Evolutionary conservation across 2,888 invertebrate species (phyloP).

Genomic region (Ennomos fuscantarius): DNA sequence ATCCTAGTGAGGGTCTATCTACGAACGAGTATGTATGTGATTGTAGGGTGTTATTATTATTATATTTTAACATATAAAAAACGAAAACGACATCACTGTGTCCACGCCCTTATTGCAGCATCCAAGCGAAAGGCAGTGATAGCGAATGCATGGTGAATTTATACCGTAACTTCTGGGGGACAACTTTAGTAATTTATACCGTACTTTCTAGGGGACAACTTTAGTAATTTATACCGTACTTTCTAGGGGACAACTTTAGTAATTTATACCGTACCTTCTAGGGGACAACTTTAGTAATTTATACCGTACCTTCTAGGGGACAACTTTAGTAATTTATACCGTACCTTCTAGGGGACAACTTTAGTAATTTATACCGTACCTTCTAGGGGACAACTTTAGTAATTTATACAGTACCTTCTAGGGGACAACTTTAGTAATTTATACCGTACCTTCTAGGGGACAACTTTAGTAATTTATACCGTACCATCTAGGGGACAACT

Average conservation of each 20-base stretch:
- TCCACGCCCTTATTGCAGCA: conserved; percentile 16
- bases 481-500: no score
- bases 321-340: conserved; percentile 2
- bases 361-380: conserved; percentile 20
- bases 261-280: no score
- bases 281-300: no score
- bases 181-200: conserved; percentile 22
- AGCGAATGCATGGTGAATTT: not conserved
- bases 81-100: conserved; percentile 3
- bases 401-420: no score
- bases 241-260: conserved; percentile 12
- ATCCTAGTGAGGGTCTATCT: no score
- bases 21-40: no score
- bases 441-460: conserved; percentile 14
- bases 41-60: no score
- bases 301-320: conserved; percentile 14
- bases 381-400: conserved; percentile 12
- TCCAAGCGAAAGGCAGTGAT: conserved; percentile 28
- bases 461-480: conserved; percentile 2
- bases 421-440: no score
- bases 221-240: conserved; percentile 1
- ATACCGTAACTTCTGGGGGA: conserved; percentile 10
- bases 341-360: no score
- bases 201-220: conserved; percentile 9
- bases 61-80: not conserved